These are phyloP conservation scores for Andrena dorsata DNA, from an alignment of 2,888 invertebrate genomes.

Conservation along the genomic window DNA sequence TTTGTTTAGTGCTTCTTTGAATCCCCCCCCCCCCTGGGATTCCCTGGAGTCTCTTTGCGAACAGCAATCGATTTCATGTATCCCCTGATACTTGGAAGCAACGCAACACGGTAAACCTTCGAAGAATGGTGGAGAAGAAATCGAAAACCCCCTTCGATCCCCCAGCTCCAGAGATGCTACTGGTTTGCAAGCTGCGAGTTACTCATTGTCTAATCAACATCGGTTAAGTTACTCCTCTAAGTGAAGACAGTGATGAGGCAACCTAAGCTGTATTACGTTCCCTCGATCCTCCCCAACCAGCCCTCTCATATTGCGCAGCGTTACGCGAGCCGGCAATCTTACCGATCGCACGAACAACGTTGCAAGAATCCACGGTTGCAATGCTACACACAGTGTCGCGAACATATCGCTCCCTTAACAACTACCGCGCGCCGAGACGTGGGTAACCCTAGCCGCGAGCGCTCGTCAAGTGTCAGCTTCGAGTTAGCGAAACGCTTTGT, in stretches of 20 bases:
- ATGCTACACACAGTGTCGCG: neutral
- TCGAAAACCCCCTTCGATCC: too few species aligned
- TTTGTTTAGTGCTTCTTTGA: neutral
- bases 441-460: constrained; percentile 1
- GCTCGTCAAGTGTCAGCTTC: constrained; percentile 6
- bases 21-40: neutral
- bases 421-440: constrained; percentile 3
- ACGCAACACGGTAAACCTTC: too few species aligned
- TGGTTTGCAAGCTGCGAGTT: too few species aligned
- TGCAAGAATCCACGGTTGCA: too few species aligned
- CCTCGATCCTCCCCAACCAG: too few species aligned
- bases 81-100: too few species aligned
- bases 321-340: constrained; percentile 63
- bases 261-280: too few species aligned
- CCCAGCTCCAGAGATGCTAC: too few species aligned
- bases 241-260: too few species aligned
- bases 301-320: constrained; percentile 71
- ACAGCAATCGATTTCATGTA: neutral
- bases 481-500: constrained; percentile 12
- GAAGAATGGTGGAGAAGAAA: too few species aligned
- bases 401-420: neutral
- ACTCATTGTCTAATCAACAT: too few species aligned
- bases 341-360: neutral
- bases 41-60: neutral
- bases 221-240: too few species aligned